Conservation (phyloP, 2,888 invertebrate species). For the Drosophila colorata region DNA sequence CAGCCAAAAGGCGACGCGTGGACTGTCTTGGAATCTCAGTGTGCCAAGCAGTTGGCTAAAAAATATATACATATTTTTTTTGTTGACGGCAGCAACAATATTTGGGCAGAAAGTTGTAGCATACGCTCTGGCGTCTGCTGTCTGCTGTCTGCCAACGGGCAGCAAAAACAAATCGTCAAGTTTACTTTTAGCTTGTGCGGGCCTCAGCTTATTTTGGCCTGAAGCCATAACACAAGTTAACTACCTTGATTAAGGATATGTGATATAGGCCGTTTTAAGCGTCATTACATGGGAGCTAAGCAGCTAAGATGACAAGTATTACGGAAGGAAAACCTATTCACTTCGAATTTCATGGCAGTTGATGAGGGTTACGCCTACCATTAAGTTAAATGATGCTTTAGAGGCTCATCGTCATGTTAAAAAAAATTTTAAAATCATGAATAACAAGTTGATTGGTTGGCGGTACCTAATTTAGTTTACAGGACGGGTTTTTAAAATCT, state of each 20-base stretch:
- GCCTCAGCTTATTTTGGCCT: background rate
- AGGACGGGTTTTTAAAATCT: background rate
- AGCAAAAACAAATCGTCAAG: slow-evolving; percentile 43
- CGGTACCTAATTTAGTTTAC: too few relatives aligned
- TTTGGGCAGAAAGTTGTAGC: slow-evolving; percentile 49
- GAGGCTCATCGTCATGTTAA: too few relatives aligned
- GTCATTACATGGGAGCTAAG: background rate
- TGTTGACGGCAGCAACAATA: slow-evolving; percentile 5
- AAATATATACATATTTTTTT: slow-evolving; percentile 26
- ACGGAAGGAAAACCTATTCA: background rate
- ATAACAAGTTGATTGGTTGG: background rate
- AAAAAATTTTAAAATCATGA: too few relatives aligned
- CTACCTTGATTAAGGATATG: background rate
- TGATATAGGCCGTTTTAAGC: slow-evolving; percentile 1
- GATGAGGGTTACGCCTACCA: background rate
- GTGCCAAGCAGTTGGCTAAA: slow-evolving; percentile 22
- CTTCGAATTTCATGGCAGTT: background rate
- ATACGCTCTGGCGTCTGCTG: slow-evolving; percentile 56
- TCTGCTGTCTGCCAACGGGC: slow-evolving; percentile 41
- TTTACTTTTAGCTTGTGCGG: slow-evolving; percentile 43
- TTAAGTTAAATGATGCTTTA: background rate
- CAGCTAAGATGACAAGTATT: background rate
- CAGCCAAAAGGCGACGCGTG: slow-evolving; percentile 7
- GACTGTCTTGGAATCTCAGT: slow-evolving; percentile 1
- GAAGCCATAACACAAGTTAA: slow-evolving; percentile 16